A percentile compares a stretch with the other conserved stretches of the same genome.
phyloP scores from a whole-genome alignment of 2,113 vertebrate genomes.

The Cynopterus brachyotis region DNA sequence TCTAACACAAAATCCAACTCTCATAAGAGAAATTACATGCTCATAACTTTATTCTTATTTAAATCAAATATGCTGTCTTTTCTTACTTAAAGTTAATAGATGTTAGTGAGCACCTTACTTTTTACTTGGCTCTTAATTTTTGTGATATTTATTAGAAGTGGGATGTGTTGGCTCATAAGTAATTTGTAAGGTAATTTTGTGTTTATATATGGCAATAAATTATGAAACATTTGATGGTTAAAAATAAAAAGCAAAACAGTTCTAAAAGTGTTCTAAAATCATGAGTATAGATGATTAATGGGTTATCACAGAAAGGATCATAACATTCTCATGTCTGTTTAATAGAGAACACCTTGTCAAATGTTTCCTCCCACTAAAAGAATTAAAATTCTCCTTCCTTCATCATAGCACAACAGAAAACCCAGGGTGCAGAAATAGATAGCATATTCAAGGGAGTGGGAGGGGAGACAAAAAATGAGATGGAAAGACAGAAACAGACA shows the following conservation, averaged over 20 bases:
- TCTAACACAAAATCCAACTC: neutral
- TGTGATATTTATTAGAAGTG: neutral
- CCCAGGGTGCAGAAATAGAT: neutral
- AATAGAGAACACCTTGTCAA: neutral
- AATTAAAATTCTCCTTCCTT: neutral
- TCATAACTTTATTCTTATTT: neutral
- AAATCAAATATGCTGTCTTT: neutral
- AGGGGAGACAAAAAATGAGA: neutral
- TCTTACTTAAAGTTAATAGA: neutral
- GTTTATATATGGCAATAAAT: neutral
- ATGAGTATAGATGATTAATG: neutral
- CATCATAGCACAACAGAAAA: neutral
- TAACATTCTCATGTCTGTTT: neutral
- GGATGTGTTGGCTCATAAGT: neutral
- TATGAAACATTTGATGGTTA: neutral
- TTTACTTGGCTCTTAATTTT: neutral
- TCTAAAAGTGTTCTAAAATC: neutral
- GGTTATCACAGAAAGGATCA: neutral
- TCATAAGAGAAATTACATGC: neutral
- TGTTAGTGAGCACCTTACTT: neutral
- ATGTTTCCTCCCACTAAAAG: neutral
- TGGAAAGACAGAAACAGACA: neutral
- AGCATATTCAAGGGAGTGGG: neutral
- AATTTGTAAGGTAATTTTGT: neutral
- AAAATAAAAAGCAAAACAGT: constrained; percentile 18